phyloP scores from a whole-genome alignment of 2,797 vertebrate genomes.

The Heterohyrax brucei region DNA sequence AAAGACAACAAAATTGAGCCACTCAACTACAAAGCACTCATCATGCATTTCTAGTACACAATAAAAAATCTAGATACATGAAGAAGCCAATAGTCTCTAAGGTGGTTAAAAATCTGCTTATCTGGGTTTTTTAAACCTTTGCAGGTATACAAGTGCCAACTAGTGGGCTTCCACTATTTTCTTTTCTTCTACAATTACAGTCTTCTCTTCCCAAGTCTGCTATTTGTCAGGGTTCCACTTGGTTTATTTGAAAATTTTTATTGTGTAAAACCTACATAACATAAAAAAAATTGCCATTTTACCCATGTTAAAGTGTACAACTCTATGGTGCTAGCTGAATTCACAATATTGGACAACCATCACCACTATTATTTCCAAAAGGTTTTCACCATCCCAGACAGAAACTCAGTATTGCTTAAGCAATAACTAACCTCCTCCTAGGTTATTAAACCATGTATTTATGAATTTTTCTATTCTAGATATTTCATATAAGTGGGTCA shows the following conservation, averaged over 20 bases:
- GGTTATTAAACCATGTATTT: too few species aligned
- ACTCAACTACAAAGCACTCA: not conserved
- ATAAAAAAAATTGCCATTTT: not conserved
- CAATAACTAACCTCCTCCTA: not conserved
- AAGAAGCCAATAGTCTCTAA: not conserved
- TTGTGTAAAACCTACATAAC: not conserved
- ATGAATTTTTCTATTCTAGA: not conserved
- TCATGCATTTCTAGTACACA: not conserved
- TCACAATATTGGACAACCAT: not conserved
- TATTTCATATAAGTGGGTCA: not conserved
- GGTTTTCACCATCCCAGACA: not conserved
- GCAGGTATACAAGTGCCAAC: not conserved
- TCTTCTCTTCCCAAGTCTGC: not conserved
- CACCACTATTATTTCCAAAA: not conserved
- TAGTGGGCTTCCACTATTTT: not conserved
- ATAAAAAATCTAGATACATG: not conserved
- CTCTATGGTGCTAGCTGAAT: not conserved
- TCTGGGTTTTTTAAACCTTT: not conserved
- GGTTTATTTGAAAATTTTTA: not conserved
- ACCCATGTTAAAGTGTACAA: not conserved
- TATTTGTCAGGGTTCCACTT: not conserved
- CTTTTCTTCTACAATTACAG: not conserved
- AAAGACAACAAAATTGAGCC: not conserved
- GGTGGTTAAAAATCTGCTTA: not conserved
- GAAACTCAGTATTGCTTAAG: not conserved